A percentile compares a stretch with the other conserved stretches of the same genome.
Conservation (phyloP, 1,140 invertebrate species). For the Himalopsyche phryganea region DNA sequence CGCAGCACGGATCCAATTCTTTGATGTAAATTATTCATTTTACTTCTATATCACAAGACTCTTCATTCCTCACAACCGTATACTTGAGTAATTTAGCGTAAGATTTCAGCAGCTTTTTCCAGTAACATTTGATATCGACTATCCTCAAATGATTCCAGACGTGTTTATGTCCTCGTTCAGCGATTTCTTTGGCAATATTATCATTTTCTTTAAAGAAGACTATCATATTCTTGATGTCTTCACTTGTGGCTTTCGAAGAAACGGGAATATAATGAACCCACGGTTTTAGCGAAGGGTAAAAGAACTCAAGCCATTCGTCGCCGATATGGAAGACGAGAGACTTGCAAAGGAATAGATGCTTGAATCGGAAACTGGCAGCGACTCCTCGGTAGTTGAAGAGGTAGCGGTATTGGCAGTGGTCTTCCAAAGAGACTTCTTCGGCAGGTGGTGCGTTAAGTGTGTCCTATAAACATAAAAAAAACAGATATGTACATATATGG, state of each 20-base stretch:
- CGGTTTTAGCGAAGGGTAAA: conserved; percentile 85
- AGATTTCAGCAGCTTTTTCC: conserved; percentile 73
- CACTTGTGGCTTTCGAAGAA: conserved; percentile 61
- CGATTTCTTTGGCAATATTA: conserved; percentile 71
- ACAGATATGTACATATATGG: too few species aligned
- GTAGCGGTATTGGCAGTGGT: conserved; percentile 92
- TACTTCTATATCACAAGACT: conserved; percentile 3
- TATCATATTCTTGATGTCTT: conserved; percentile 68
- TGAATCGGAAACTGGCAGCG: conserved; percentile 94
- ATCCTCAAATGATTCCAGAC: conserved; percentile 82
- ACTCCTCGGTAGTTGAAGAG: conserved; percentile 96
- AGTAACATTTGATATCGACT: conserved; percentile 83
- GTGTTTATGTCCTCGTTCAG: conserved; percentile 75
- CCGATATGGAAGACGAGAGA: conserved; percentile 96
- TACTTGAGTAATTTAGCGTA: conserved; percentile 79
- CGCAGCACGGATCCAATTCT: too few species aligned
- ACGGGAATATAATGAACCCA: conserved; percentile 97
- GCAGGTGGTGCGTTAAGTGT: conserved; percentile 82
- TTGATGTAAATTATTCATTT: too few species aligned
- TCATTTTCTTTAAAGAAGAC: conserved; percentile 78
- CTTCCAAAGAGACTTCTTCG: conserved; percentile 82
- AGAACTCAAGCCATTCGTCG: conserved; percentile 94
- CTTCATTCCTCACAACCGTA: conserved; percentile 54
- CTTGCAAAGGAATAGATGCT: conserved; percentile 91
- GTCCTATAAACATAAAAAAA: conserved; percentile 74